These are phyloP conservation scores for Anolis carolinensis DNA, from an alignment of 2,113 vertebrate species.

Conservation along the genomic window DNA sequence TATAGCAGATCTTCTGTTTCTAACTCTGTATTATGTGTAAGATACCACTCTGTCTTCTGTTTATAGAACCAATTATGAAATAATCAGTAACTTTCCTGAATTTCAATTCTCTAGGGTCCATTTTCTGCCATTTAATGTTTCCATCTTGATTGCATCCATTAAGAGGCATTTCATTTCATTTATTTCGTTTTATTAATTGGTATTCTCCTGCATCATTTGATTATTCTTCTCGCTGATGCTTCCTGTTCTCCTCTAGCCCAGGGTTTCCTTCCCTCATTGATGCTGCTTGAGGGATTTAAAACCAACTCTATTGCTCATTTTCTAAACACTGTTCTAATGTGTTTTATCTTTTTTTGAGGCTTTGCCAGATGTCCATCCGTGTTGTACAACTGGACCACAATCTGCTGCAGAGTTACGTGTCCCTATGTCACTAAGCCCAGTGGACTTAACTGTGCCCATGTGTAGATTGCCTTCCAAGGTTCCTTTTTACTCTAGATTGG, in stretches of 20 bases:
- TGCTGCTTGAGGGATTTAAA: neutral
- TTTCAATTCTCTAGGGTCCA: constrained; percentile 48
- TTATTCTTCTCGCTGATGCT: constrained; percentile 23
- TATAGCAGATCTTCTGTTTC: constrained; percentile 37
- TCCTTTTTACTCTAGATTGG: neutral
- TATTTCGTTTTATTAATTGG: constrained; percentile 60
- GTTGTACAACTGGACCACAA: neutral
- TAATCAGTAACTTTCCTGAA: constrained; percentile 27
- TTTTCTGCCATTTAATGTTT: constrained; percentile 37
- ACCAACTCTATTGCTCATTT: neutral
- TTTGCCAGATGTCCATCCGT: constrained; percentile 9
- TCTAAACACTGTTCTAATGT: neutral
- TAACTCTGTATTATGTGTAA: constrained; percentile 6
- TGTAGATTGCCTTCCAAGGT: neutral
- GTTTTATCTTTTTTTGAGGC: neutral
- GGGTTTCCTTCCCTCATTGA: constrained; percentile 24
- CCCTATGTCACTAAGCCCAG: neutral
- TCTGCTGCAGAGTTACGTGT: neutral
- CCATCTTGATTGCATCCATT: constrained; percentile 25
- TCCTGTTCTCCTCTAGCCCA: constrained; percentile 10
- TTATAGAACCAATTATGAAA: constrained; percentile 34
- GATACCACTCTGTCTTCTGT: constrained; percentile 33
- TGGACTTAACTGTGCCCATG: neutral
- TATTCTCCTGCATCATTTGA: constrained; percentile 27
- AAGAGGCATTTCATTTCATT: constrained; percentile 49